Base-by-base conservation (phyloP, 2,888 invertebrate genomes). In the Tenthredo amoena region DNA sequence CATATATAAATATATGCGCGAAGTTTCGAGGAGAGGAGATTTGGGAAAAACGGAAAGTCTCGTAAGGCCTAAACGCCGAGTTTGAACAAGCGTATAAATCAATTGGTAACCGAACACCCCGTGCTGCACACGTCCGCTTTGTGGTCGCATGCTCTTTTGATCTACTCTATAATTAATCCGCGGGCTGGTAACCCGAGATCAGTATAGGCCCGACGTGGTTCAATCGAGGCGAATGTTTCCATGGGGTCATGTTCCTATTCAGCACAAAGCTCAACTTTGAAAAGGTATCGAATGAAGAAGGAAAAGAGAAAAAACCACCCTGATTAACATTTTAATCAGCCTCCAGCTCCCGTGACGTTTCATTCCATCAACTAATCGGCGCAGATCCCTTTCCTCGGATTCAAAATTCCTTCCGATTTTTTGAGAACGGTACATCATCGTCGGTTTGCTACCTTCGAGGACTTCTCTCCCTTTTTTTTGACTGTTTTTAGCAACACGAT, bases 161-260 rank as follows among this genome's bases (percentile, higher is more conserved):
- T 92, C 91, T 92, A 91, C 91, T 91, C 91, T 90, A 92, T 93
- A 93, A 93, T 93, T 92, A 92, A 93, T 93, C 92, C 92, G 89
- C 90, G 92, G 91, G 91, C 68, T 31, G 6, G 93, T 93, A 93
- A 93, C 92, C 90, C 90, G 92, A 93, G 92, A 92, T 89, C 90
- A 90, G 91, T 92, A 91, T 91, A 86, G 86, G 83, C 87, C 87
- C 74, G 62, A 79, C 83, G 81, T 50, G 84, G 72, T 87, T 31
- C 77, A 40, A 74, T 74, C 87, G 85, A 84, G 65, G 84, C 85
- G 84, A 34, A 34, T 26, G 40, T 74, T 43, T 15, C 74, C 12
- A 47, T 47, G 74, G 74, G 74, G 74, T 74, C 47, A 3, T 15
- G 26, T 85, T 58, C 79, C 89, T 89, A 91, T 92, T 92, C 92